Conservation (phyloP, 2,113 vertebrate genomes). For the Semnornis frantzii region DNA sequence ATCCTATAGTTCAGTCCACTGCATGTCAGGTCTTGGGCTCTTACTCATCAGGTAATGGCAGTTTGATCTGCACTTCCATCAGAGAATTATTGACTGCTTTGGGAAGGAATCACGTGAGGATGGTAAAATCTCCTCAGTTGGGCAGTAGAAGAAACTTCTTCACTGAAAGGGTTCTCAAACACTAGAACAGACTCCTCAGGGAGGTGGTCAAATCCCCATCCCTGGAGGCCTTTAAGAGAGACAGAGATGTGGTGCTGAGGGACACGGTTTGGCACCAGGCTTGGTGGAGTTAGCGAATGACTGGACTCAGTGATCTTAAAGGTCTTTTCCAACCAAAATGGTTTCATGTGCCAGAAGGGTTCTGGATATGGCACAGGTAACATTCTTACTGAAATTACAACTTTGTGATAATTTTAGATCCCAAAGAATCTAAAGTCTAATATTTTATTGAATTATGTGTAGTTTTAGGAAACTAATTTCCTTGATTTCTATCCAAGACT, state of each 20-base stretch:
- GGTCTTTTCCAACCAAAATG: too few species aligned
- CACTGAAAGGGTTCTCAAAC: too few species aligned
- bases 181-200: too few species aligned
- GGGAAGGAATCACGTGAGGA: not conserved
- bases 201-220: too few species aligned
- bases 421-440: not conserved
- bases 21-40: not conserved
- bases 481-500: not conserved
- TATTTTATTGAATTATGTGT: fast-evolving
- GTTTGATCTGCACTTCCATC: not conserved
- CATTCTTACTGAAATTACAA: not conserved
- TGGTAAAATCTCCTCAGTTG: not conserved
- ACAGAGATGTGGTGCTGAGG: too few species aligned
- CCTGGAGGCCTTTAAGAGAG: too few species aligned
- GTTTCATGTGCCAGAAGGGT: too few species aligned
- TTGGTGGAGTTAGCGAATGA: too few species aligned
- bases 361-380: not conserved
- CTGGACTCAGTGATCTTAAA: too few species aligned
- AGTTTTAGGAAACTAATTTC: not conserved
- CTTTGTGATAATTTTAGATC: not conserved
- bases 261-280: too few species aligned
- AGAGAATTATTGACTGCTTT: not conserved
- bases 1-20: not conserved
- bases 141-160: too few species aligned
- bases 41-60: not conserved